Base-by-base conservation (phyloP, 2,113 vertebrate species). In the Scopus umbretta region DNA sequence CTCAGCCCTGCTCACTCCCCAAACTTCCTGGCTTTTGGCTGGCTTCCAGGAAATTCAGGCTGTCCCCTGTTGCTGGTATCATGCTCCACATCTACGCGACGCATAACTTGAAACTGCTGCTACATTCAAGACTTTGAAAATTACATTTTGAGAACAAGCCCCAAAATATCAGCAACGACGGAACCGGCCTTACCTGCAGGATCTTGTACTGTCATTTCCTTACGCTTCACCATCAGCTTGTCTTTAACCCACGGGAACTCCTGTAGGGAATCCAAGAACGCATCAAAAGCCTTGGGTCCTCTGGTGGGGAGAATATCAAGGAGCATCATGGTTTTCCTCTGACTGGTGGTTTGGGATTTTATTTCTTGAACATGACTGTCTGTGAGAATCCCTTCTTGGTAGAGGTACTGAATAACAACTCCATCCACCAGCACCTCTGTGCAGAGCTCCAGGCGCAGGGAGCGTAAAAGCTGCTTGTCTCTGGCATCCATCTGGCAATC, bases 191-290 rank as follows among this genome's bases (percentile, higher is more conserved):
- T 98, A 98, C 98, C 98, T 97, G 89, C 29, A 93, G 97, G 94
- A 50, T 82, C 92, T 50, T 96, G 85, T 18, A 58, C 43, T 27
- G 78, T 13, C 22, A 95, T 86, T 95, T 98, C 98, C 79, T 97
- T 95, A 56, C 98, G 97, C 23, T 97, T 97, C 66, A 95, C 94
- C 92, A 98, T 95, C 94, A 99, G 95, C 34, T 96, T 97, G 20
- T 99, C 98, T 91, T 97, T 97, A 42, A 99, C 98, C 99, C 99
- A 99, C 1, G 98, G 97, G 83, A 98, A 99, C 55, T 99, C 99
- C 76, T 99, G 97, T 65, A 99, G 96, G 23, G 99, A 98, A 56
- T 97, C 97, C 47, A 99, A 94, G 96, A 99, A 99, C 0, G 45
- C 59, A 25, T 92, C 78, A 79, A 99, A 99, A 12, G 99, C 99